Base-by-base conservation (phyloP, 1,140 invertebrate species). In the Leptestheria dahalacensis region DNA sequence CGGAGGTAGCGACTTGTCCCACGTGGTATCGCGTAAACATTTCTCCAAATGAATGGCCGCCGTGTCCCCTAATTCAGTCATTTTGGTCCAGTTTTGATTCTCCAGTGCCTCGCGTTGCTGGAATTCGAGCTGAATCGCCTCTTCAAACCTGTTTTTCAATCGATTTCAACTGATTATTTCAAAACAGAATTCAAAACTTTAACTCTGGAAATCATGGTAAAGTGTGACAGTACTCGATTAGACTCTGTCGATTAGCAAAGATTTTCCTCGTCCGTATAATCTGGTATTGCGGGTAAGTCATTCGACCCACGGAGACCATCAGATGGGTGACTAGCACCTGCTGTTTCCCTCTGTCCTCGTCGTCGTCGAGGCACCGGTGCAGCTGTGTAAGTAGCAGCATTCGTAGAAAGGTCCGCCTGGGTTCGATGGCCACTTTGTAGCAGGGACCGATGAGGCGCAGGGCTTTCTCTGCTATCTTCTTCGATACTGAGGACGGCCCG, bases 241-340 rank as follows among this genome's bases (percentile, higher is more conserved):
- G 63, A 56, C 72, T 69, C 15, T 75, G 68, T 62, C 74, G 67
- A 25, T 64, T 64, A 20, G 54, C 29, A 65, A 77, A 79, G 23
- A 79, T 71, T 12, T 63, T 52, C 15, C 61, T 68, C 21, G 66
- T 59, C 65, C 70, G 74, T 28, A 68, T 70, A n/a, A 74, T 68
- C 6, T 62, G 70, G 63, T 73, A 78, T 0, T 58, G 48, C 20
- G 77, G 76, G 65, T 74, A 79, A 28, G 67, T 67, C 57, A 77
- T 65, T 61, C 72, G 68, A 3, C 76, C 77, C 33, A 73, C 69
- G 60, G 77, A 75, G 3, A 73, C 71, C 66, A 73, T 66, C n/a
- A 78, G 65, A 62, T 77, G 68, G 41, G 72, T 72, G 29, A 76
- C 71, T n/a, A 76, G 25, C 26, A 33, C 60, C 60, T 74, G 71